A percentile compares a stretch with the other conserved stretches of the same genome.
phyloP scores from a whole-genome alignment of 2,113 vertebrate genomes.

The Chaenogobius annularis region DNA sequence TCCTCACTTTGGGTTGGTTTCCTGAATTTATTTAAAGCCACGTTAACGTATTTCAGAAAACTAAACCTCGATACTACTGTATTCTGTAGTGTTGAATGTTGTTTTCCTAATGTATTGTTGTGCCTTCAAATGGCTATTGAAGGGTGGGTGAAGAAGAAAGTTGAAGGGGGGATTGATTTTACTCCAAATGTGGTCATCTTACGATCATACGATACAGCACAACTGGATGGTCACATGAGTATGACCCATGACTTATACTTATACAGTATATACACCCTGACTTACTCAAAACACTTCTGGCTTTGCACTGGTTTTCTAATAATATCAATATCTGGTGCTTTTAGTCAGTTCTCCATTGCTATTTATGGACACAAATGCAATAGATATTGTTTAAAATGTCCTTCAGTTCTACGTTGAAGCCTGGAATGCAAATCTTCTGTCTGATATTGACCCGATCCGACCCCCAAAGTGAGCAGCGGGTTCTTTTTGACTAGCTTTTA shows the following conservation, averaged over 20 bases:
- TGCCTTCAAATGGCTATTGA: conserved; percentile 16
- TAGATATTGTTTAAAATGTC: conserved; percentile 3
- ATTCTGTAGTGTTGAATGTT: not conserved
- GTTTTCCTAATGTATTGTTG: not conserved
- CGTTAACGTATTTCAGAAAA: too few relatives aligned
- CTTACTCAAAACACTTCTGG: not conserved
- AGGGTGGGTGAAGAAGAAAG: conserved; percentile 32
- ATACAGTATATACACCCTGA: not conserved
- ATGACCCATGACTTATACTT: not conserved
- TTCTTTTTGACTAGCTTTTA: conserved; percentile 5
- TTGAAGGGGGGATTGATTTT: conserved; percentile 51
- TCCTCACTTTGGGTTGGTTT: too few relatives aligned
- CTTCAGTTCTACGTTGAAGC: conserved; percentile 14
- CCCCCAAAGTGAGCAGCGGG: conserved; percentile 21
- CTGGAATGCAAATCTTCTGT: conserved; percentile 19
- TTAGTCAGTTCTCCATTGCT: not conserved
- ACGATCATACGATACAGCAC: conserved; percentile 40
- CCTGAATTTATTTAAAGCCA: too few relatives aligned
- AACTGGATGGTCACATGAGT: conserved; percentile 27
- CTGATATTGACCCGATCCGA: conserved; percentile 16
- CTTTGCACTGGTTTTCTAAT: not conserved
- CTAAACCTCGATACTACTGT: not conserved
- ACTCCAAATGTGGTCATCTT: conserved; percentile 36
- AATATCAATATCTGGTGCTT: not conserved
- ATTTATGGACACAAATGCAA: not conserved